Evolutionary conservation across 1,140 invertebrate genomes (phyloP), one percentile per base, ranked within the genome.

Genomic region (Lysiphlebus fabarum): DNA sequence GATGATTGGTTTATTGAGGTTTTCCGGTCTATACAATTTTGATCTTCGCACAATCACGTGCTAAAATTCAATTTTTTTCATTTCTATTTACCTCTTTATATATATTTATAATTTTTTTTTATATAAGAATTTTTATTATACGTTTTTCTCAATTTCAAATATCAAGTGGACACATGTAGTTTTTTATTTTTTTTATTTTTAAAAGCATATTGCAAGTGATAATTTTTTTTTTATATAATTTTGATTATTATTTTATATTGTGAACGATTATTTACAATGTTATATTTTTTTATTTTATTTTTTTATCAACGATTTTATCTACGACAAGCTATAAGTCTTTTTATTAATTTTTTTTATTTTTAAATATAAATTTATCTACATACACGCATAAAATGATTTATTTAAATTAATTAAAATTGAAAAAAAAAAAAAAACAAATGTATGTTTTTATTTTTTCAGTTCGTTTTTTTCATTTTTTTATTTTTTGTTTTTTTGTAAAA

Each of bases 301-400:
- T 75, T 74, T 49, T 72, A 72, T 62, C 70, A 70, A 5, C 55
- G 55, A 72, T 75, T 37, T 66, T 43, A 53, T 74, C 71, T 11
- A 70, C 33, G 47, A 63, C 36, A 47, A 41, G 60, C 71, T 62
- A 7, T 75, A 41, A 74, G 26, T 41, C 33, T 55, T 45, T 63
- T 61, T 59, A 55, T 69, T 65, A 56, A 59, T 62, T 56, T 50
- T 63, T 62, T 56, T 50, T 63, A 10, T 59, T 65, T 58, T 65
- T 63, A 5, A 43, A 54, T 40, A 61, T 64, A 59, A 50, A 67
- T 17, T 65, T 64, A 11, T 67, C 56, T 43, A 66, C 36, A 17
- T 14, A 56, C 45, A 61, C n/a, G n/a, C 26, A 53, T 54, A 57
- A 57, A 56, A 43, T 51, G 40, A n/a, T 53, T 17, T 37, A 41